Evolutionary conservation across 2,797 vertebrate species (phyloP), one percentile per base, ranked within the genome.

Genomic region (Clarias laeviceps): DNA sequence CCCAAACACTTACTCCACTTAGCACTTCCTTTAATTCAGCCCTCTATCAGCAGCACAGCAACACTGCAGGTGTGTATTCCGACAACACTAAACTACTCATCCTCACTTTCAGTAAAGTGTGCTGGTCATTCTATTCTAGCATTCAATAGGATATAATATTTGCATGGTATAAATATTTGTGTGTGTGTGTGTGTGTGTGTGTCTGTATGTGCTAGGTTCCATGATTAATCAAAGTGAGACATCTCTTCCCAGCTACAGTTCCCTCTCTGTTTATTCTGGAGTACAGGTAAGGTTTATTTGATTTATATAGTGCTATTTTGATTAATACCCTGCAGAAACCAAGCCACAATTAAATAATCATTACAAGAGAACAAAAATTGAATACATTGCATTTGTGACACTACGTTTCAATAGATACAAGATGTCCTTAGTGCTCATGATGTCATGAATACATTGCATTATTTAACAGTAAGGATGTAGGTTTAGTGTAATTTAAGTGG

Each of bases 171-270:
- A 18, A 24, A 29, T 20, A 18, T 27, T 24, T 29, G 50, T 84
- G 32, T 70, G 37, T 79, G 9, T 73, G 22, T 76, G 11, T 83
- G 59, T 83, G 37, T 78, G 56, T 57, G 40, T 66, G 11, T 66
- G 5, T 73, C 12, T 83, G 20, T 83, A 27, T 83, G 12, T 82
- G 27, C 80, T 90, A 96, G 96, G 94, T 82, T 93, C 95, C 88
- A 94, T 96, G 94, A 91, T 96, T 91, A 95, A 92, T 93, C 96
- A 95, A 88, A 94, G 91, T 83, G 96, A 96, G 84, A 91, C 94
- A 74, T 92, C 95, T 81, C 95, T 96, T 90, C 93, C 95, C 59
- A 95, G 94, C 92, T 97, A 96, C 91, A 95, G 91, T 90, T 94
- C 94, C 66, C 90, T 95, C 86, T 95, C 95, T 80, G 94, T 95